phyloP scores from a whole-genome alignment of 2,797 vertebrate genomes.

The Squalus acanthias region DNA sequence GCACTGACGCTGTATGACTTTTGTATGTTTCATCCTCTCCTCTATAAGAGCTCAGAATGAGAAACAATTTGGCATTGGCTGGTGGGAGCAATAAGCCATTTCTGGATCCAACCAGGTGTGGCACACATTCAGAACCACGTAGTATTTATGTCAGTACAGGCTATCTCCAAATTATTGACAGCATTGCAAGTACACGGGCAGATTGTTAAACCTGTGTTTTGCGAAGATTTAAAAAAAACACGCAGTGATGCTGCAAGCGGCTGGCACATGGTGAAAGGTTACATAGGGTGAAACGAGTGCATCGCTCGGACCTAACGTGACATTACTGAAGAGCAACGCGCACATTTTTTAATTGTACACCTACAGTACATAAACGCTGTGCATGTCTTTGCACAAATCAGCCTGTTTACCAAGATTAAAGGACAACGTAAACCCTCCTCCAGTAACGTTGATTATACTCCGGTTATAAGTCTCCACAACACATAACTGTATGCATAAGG shows the following conservation, averaged over 20 bases:
- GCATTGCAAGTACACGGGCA: neutral
- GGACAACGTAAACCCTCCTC: neutral
- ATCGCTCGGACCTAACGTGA: neutral
- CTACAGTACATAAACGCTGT: neutral
- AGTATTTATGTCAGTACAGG: neutral
- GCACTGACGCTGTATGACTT: neutral
- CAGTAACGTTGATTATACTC: neutral
- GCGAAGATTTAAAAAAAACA: neutral
- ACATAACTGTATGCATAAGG: neutral
- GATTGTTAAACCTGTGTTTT: neutral
- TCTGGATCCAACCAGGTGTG: neutral
- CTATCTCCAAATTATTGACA: neutral
- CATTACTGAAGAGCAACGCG: neutral
- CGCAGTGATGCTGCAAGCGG: neutral
- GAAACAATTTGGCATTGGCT: neutral
- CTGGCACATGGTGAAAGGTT: neutral
- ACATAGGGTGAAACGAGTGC: neutral
- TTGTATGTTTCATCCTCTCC: no score
- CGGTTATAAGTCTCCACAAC: neutral
- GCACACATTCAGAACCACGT: neutral
- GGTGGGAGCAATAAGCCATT: neutral
- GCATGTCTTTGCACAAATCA: neutral
- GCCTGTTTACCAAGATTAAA: neutral
- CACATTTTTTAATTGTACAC: neutral
- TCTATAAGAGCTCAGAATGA: neutral